phyloP scores from a whole-genome alignment of 2,113 vertebrate genomes.

The Callopanchax toddi region DNA sequence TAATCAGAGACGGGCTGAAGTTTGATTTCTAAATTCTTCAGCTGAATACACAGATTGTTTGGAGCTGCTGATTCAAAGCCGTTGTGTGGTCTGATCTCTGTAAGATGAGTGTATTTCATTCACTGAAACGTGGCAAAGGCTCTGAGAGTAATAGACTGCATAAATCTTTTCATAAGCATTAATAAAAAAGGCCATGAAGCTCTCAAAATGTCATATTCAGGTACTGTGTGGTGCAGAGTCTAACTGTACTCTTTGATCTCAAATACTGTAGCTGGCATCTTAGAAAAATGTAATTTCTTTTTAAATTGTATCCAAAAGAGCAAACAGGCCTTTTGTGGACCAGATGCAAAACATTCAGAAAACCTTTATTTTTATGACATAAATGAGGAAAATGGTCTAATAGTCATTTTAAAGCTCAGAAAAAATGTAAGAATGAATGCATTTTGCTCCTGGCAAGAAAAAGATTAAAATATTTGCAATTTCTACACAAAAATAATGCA shows the following conservation, averaged over 20 bases:
- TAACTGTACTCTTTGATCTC: background rate
- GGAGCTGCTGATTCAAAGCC: slow-evolving; percentile 5
- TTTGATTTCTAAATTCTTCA: slow-evolving; percentile 1
- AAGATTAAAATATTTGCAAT: too few species aligned
- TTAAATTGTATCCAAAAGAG: slow-evolving; percentile 1
- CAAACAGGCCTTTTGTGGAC: slow-evolving; percentile 14
- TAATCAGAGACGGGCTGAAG: slow-evolving; percentile 13
- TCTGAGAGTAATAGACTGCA: slow-evolving; percentile 1
- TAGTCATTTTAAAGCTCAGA: too few species aligned
- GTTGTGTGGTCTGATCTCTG: slow-evolving; percentile 8
- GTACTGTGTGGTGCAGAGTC: background rate
- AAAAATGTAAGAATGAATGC: too few species aligned
- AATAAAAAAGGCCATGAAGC: background rate
- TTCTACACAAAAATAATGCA: too few species aligned
- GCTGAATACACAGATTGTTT: slow-evolving; percentile 38
- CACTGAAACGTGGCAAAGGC: background rate
- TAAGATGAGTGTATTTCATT: background rate
- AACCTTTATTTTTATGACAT: slow-evolving; percentile 19
- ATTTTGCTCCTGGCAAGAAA: too few species aligned
- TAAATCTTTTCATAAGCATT: slow-evolving; percentile 3
- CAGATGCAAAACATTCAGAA: slow-evolving; percentile 32
- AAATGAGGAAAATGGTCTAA: too few species aligned
- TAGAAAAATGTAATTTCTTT: background rate
- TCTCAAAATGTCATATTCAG: background rate
- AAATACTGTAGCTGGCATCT: background rate